Evolutionary conservation across 92 coral and sea anemone species (phyloP).

Genomic region (Metridium senile): DNA sequence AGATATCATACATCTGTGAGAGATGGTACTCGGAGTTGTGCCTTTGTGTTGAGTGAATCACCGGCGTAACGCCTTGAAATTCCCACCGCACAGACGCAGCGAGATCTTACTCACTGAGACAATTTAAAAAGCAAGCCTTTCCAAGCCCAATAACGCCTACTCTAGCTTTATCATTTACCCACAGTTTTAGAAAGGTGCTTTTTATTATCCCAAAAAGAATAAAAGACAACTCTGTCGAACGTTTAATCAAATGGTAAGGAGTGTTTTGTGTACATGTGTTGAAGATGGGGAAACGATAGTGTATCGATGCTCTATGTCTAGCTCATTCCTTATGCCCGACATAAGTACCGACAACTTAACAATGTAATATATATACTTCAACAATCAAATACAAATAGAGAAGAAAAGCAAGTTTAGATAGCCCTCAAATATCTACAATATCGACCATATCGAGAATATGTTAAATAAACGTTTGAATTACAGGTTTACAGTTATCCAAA

Average conservation of each 20-base stretch:
- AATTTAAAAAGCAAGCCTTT: conserved; percentile 9
- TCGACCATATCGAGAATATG: neutral
- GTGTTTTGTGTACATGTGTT: neutral
- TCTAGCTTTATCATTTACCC: neutral
- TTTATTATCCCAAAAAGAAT: neutral
- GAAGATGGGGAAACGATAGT: neutral
- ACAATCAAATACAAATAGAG: neutral
- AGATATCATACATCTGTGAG: conserved; percentile 10
- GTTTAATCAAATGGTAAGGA: neutral
- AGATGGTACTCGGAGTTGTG: neutral
- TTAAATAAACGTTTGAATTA: neutral
- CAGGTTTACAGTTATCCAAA: neutral
- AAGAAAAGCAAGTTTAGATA: neutral
- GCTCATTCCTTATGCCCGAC: conserved; percentile 18
- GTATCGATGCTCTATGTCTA: neutral
- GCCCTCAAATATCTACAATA: neutral
- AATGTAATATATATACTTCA: conserved; percentile 1
- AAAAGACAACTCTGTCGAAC: neutral
- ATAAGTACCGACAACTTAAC: neutral
- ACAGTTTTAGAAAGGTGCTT: neutral
- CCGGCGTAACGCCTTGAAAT: conserved; percentile 21
- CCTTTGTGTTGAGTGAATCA: conserved; percentile 2
- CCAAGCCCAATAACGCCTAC: conserved; percentile 16
- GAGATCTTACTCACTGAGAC: neutral
- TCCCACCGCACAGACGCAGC: conserved; percentile 17